Evolutionary conservation across 2,797 vertebrate genomes (phyloP), one percentile per base, ranked within the genome.

Genomic region (Mustela erminea): DNA sequence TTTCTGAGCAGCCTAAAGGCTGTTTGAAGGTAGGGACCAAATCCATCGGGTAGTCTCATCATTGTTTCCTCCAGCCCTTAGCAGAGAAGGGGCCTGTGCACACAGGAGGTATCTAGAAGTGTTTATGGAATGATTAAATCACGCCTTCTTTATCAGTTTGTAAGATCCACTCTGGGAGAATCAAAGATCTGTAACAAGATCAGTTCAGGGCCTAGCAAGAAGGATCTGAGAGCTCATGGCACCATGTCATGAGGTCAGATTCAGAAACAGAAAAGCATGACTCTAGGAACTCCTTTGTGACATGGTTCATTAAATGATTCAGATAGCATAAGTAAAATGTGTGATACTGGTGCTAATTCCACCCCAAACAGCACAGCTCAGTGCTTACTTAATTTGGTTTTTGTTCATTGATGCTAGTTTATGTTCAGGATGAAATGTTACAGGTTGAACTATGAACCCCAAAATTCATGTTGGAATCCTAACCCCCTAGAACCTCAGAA

Each of bases 361-460:
- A 70, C 18, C 8, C 6, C 29, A n/a, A 32, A 52, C 35, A 60
- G 21, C 35, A n/a, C 38, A 80, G 49, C 56, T 78, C 25, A 74
- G 56, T 27, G 58, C 13, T 72, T 23, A 3, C 25, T 88, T 29
- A 18, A n/a, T 64, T 64, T 89, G 23, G 0, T 64, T 88, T 58
- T 75, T 81, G 23, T 58, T 95, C 80, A 84, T 72, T 70, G 49
- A 60, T 66, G 66, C 77, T 77, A 78, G 38, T 41, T 83, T 41
- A 75, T 83, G 68, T 94, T 87, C 77, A 78, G 70, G 52, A 38
- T 43, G 82, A 84, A 95, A 81, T 49, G 58, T 66, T 54, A 29
- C 52, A 25, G 49, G 11, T 49, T 46, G 25, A 83, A 66, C 11
- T 35, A 29, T 38, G 18, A 52, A 11, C 18, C 32, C 35, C 7